Percentiles rank a stretch among this genome's conserved stretches.
phyloP scores from a whole-genome alignment of 2,888 invertebrate genomes.

The Pandemis heparana region DNA sequence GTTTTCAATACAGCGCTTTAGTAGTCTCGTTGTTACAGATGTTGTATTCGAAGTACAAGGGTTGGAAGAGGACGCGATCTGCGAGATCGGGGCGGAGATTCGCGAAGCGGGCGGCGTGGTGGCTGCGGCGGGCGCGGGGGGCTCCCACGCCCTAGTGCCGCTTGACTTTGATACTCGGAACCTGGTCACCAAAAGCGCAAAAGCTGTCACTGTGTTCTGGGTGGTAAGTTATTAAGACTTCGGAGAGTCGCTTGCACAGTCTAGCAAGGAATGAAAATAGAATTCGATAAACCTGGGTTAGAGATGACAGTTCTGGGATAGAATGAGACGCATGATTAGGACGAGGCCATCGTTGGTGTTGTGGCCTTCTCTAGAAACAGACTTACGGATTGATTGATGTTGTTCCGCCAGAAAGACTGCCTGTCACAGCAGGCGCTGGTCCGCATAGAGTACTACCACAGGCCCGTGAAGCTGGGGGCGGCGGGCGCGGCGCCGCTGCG shows the following conservation, averaged over 20 bases:
- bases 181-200: conserved; percentile 78
- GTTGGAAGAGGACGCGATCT: conserved; percentile 81
- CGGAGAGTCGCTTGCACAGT: too few species aligned
- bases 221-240: conserved; percentile 76
- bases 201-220: conserved; percentile 90
- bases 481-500: conserved; percentile 73
- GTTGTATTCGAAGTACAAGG: conserved; percentile 78
- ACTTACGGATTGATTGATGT: not conserved
- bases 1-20: not conserved
- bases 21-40: conserved; percentile 51
- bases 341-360: too few species aligned
- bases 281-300: too few species aligned
- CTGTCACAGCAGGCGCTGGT: conserved; percentile 85
- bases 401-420: conserved; percentile 86
- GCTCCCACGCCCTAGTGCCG: conserved; percentile 69
- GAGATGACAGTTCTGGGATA: too few species aligned
- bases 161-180: conserved; percentile 70
- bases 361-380: too few species aligned
- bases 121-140: conserved; percentile 63
- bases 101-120: conserved; percentile 72
- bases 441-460: conserved; percentile 90
- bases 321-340: too few species aligned
- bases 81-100: conserved; percentile 73
- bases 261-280: too few species aligned
- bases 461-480: conserved; percentile 84